phyloP scores from a whole-genome alignment of 2,113 vertebrate genomes.

The Bubo blakistoni region DNA sequence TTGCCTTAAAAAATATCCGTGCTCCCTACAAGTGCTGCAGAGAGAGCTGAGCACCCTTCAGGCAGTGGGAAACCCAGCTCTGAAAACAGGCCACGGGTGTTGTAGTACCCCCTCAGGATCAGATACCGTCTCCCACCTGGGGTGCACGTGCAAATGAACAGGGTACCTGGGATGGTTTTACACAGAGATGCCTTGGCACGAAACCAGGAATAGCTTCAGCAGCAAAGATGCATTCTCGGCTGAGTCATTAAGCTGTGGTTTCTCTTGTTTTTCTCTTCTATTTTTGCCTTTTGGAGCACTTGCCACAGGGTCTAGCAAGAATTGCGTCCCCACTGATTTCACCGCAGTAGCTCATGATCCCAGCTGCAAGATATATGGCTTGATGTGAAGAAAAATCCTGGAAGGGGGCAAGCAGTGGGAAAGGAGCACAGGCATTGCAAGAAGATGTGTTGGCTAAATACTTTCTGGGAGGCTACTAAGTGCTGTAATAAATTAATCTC shows the following conservation, averaged over 20 bases:
- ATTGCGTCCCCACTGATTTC: neutral
- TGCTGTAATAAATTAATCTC: neutral
- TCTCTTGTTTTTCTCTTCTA: neutral
- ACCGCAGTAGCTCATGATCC: neutral
- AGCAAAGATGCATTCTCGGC: neutral
- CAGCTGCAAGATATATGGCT: rapidly evolving
- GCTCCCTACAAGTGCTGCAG: neutral
- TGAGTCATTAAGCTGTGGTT: neutral
- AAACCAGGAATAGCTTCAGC: neutral
- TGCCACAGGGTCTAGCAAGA: neutral
- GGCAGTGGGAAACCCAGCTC: neutral
- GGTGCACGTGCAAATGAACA: neutral
- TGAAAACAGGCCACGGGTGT: neutral
- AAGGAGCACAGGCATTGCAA: rapidly evolving
- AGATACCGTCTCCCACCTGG: neutral
- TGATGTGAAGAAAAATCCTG: neutral
- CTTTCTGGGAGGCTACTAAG: neutral
- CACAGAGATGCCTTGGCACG: neutral
- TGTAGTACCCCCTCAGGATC: neutral
- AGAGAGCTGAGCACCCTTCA: neutral
- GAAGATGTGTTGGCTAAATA: neutral
- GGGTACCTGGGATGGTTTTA: neutral
- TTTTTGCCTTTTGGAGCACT: neutral
- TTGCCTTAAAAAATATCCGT: neutral
- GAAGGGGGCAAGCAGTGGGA: neutral